Evolutionary conservation across 2,113 vertebrate genomes (phyloP), one percentile per base, ranked within the genome.

Genomic region (Boulengeromyrus knoepffleri): DNA sequence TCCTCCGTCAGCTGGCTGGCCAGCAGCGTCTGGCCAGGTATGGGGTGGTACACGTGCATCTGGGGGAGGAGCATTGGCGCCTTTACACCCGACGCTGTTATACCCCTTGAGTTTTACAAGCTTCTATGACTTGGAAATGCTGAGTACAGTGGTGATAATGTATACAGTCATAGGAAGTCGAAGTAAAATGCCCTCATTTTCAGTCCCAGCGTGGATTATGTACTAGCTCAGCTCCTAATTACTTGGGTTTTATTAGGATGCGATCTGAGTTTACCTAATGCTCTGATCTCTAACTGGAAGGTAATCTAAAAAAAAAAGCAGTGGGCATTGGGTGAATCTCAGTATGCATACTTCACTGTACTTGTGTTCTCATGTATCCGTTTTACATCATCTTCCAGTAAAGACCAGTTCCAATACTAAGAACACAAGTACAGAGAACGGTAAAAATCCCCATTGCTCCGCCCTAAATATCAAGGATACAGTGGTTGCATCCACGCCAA

Each of bases 1-100:
- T 99, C 99, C 91, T 99, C 99, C 0, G 98, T 99, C 94, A 99
- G 96, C 95, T 99, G 98, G 6, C 98, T 98, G 88, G 98, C 98
- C 92, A 99, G 96, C 56, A 98, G 97, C 31, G 97, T 97, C 96
- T 99, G 98, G 94, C 98, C 99, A 0, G 98, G 98, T 27, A 98
- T 99, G 77, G 97, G 97, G 93, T 97, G 97, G 91, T 97, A 98
- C 88, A 97, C 96, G 2, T 98, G 98, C 93, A 99, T 96, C 47
- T 97, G 90, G 90, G 77, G 77, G 24, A 47, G 36, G 2, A 17
- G 27, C 52, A 45, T 0, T 4, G 1, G 13, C 12, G 5, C 7
- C 77, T 47, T 15, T 36, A 17, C 3, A 6, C 85, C 88, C 49
- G 10, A 56, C 9, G 46, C 66, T 3, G 12, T 27, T 39, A 39